A percentile compares a stretch with the other conserved stretches of the same genome.
phyloP scores from a whole-genome alignment of 2,797 vertebrate species.

The Valencia hispanica region DNA sequence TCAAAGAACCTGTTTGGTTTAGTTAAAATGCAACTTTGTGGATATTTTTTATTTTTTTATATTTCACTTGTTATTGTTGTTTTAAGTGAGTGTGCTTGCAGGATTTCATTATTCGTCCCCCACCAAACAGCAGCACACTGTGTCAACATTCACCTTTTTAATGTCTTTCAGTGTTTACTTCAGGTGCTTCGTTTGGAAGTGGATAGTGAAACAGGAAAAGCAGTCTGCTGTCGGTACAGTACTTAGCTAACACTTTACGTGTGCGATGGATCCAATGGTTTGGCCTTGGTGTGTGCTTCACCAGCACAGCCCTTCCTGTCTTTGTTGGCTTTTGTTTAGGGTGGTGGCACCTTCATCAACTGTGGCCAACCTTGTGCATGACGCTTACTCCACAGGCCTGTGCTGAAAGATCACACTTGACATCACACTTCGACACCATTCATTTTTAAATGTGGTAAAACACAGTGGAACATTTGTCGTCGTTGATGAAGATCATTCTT shows the following conservation, averaged over 20 bases:
- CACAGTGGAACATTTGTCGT: slow-evolving; percentile 4
- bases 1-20: background rate
- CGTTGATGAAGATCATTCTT: slow-evolving; percentile 45
- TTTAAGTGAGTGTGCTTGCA: too few species aligned
- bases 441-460: slow-evolving; percentile 60
- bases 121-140: background rate
- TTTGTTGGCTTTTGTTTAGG: slow-evolving; percentile 77
- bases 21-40: background rate
- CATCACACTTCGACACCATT: slow-evolving; percentile 28
- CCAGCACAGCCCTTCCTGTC: slow-evolving; percentile 74
- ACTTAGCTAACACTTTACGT: slow-evolving; percentile 28
- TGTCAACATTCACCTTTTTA: slow-evolving; percentile 11
- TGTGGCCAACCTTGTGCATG: slow-evolving; percentile 33
- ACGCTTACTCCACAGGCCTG: slow-evolving; percentile 57
- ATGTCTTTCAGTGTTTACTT: slow-evolving; percentile 42
- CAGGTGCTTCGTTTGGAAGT: slow-evolving; percentile 37
- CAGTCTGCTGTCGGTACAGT: slow-evolving; percentile 34
- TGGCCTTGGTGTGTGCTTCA: slow-evolving; percentile 52
- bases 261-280: slow-evolving; percentile 38
- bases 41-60: background rate
- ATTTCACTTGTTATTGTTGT: background rate
- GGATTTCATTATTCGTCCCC: background rate
- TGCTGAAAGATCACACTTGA: slow-evolving; percentile 43
- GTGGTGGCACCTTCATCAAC: slow-evolving; percentile 50
- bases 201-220: slow-evolving; percentile 66